Evolutionary conservation across 2,888 invertebrate genomes (phyloP).

Genomic region (Julus scandinavius): DNA sequence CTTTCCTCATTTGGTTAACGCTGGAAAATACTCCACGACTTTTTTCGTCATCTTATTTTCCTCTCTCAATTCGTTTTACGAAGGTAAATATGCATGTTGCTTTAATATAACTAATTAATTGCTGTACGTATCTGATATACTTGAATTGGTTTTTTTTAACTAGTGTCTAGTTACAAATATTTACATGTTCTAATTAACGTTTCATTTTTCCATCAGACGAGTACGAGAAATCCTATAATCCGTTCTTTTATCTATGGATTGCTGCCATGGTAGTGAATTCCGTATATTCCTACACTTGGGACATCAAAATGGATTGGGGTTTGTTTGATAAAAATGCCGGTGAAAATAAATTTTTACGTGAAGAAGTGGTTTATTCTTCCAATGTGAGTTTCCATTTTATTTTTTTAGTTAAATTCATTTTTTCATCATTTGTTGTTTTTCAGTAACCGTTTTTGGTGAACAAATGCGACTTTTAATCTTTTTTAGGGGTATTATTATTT

Average conservation of each 20-base stretch:
- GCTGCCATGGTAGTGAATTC: constrained; percentile 83
- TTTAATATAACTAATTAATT: no score
- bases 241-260: constrained; percentile 91
- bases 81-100: constrained; percentile 68
- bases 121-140: no score
- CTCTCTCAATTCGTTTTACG: constrained; percentile 75
- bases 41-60: constrained; percentile 92
- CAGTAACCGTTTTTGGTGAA: background rate
- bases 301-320: constrained; percentile 99
- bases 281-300: constrained; percentile 96
- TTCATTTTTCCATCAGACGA: constrained; percentile 67
- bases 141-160: no score
- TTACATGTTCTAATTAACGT: background rate
- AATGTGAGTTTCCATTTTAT: constrained; percentile 72
- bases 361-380: constrained; percentile 94
- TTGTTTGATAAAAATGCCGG: constrained; percentile 90
- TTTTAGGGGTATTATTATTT: constrained; percentile 90
- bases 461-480: constrained; percentile 42
- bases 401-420: background rate
- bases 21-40: constrained; percentile 97
- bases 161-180: background rate
- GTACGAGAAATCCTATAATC: constrained; percentile 76
- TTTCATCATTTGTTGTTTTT: background rate
- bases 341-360: constrained; percentile 89
- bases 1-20: constrained; percentile 97